A percentile compares a stretch with the other conserved stretches of the same genome.
Evolutionary conservation across 1,140 invertebrate species (phyloP).

Genomic region (Calephelis virginiensis): DNA sequence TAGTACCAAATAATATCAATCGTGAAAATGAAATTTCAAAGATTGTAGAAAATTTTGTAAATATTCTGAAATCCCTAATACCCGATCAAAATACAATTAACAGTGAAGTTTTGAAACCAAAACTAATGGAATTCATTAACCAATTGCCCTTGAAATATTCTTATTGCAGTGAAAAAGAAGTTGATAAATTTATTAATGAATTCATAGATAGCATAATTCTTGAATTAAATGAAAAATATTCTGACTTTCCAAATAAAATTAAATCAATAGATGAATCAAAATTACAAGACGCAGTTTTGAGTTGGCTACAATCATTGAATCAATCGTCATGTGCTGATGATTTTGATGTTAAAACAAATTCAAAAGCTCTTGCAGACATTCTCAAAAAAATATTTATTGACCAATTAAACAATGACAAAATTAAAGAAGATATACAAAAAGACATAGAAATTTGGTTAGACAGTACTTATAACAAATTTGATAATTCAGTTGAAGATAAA

Average conservation of each 20-base stretch:
- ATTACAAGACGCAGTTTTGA: background rate
- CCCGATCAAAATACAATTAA: slow-evolving; percentile 23
- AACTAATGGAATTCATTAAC: slow-evolving; percentile 31
- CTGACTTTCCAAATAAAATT: background rate
- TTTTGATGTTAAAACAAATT: slow-evolving; percentile 11
- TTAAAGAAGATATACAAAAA: slow-evolving; percentile 2
- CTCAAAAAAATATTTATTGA: slow-evolving; percentile 2
- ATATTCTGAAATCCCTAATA: slow-evolving; percentile 33
- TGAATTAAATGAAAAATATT: slow-evolving; percentile 16
- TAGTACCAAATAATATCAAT: background rate
- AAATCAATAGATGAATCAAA: slow-evolving; percentile 12
- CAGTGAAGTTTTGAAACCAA: slow-evolving; percentile 32
- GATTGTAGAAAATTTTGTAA: slow-evolving; percentile 25
- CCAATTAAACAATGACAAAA: background rate
- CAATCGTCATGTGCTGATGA: background rate
- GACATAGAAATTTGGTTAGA: slow-evolving; percentile 21
- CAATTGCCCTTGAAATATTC: slow-evolving; percentile 29
- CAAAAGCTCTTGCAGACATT: slow-evolving; percentile 1
- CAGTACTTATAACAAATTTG: background rate
- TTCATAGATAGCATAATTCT: slow-evolving; percentile 22
- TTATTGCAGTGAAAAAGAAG: background rate
- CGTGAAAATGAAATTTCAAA: slow-evolving; percentile 21
- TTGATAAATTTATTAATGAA: slow-evolving; percentile 25
- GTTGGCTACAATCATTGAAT: background rate
- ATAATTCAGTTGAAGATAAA: background rate